Evolutionary conservation across 2,113 vertebrate genomes (phyloP), one percentile per base, ranked within the genome.

Genomic region (Pseudolaguvia tuberculata): DNA sequence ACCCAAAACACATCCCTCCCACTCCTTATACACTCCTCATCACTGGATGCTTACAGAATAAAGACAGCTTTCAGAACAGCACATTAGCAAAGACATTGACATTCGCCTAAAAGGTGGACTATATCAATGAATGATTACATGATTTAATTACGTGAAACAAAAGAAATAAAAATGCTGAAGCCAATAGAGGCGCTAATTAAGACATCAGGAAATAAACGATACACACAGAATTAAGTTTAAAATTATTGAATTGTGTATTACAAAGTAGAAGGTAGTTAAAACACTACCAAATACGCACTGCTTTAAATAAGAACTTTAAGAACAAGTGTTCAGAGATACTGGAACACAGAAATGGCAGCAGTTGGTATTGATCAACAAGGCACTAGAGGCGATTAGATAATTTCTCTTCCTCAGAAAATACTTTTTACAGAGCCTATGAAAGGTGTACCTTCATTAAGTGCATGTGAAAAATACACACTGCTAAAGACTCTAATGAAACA

Each of bases 241-340:
- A 65, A 80, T 84, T 77, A 84, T 80, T 87, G 74, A 80, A 83
- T 81, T 85, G 65, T 84, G 72, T 83, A 61, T 80, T 72, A 76
- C 74, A 87, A 83, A 88, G 85, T 82, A 83, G 31, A 82, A 67
- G 79, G 85, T 93, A 92, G 94, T 93, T 98, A 96, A 96, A 98
- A 98, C 94, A 91, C 93, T 92, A 94, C 95, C 88, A 27, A 58
- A 62, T n/a, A 92, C 92, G 90, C 87, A 88, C 89, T 89, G 91
- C 88, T 71, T 88, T 89, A 90, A 87, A n/a, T n/a, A n/a, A n/a
- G n/a, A n/a, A n/a, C n/a, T n/a, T n/a, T n/a, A 58, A 89, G 83
- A 75, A 85, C 85, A 85, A 62, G 71, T 84, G 63, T 56, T 83
- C 82, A 76, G 84, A 86, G 88, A 82, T 87, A 83, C 84, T 81